Conservation (phyloP, 1,140 invertebrate species). For the Plodia interpunctella region DNA sequence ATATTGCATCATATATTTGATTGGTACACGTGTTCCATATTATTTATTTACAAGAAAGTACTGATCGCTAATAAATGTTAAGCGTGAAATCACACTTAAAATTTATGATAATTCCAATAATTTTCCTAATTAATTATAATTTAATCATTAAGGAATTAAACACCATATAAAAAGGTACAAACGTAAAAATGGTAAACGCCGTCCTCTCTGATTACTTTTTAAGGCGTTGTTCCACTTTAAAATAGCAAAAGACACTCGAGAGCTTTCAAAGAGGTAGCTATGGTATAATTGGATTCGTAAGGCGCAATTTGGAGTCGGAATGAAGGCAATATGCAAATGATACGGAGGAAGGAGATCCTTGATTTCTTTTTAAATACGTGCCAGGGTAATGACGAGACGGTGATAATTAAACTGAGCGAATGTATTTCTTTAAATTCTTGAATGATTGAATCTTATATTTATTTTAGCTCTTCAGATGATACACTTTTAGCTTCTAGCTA, state of each 20-base stretch:
- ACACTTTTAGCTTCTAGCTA: too few relatives aligned
- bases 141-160: too few relatives aligned
- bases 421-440: conserved; percentile 11
- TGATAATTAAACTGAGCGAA: conserved; percentile 16
- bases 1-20: too few relatives aligned
- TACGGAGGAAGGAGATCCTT: conserved; percentile 17
- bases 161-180: too few relatives aligned
- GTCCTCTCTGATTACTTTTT: conserved; percentile 63
- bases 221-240: conserved; percentile 50
- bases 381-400: not conserved
- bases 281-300: conserved; percentile 51
- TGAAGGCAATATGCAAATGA: conserved; percentile 37
- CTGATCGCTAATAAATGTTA: too few relatives aligned
- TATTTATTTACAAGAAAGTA: too few relatives aligned
- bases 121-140: too few relatives aligned
- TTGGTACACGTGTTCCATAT: too few relatives aligned
- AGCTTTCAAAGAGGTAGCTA: conserved; percentile 43
- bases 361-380: conserved; percentile 24
- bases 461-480: too few relatives aligned
- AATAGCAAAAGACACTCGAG: conserved; percentile 46
- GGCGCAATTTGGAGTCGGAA: conserved; percentile 32
- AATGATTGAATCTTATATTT: not conserved
- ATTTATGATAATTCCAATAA: too few relatives aligned
- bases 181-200: too few relatives aligned
- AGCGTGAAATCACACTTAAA: too few relatives aligned